phyloP scores from a whole-genome alignment of 2,888 invertebrate species.

The Arctia plantaginis region DNA sequence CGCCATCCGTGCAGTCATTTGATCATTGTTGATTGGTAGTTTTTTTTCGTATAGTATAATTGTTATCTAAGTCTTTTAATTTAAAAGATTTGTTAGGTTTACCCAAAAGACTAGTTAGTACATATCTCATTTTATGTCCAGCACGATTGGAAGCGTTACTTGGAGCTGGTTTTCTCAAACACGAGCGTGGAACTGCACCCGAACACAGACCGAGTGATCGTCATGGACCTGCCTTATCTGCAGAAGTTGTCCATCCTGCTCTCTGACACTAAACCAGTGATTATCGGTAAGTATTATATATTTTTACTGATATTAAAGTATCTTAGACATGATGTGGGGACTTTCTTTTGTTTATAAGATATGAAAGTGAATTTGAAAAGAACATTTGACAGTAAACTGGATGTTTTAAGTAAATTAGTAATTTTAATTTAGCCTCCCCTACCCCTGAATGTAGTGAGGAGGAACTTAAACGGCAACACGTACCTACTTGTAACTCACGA shows the following conservation, averaged over 20 bases:
- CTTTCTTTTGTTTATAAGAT: not conserved
- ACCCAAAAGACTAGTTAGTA: not conserved
- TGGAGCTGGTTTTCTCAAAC: slow-evolving; percentile 86
- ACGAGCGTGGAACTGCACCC: slow-evolving; percentile 85
- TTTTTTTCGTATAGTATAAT: no score
- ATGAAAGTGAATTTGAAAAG: not conserved
- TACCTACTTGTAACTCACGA: no score
- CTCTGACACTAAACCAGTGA: slow-evolving; percentile 80
- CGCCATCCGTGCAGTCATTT: no score
- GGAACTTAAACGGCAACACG: no score
- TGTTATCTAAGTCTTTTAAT: no score
- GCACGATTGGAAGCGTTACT: slow-evolving; percentile 89
- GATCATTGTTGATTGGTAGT: no score
- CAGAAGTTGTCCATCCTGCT: slow-evolving; percentile 87
- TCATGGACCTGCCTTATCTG: slow-evolving; percentile 89
- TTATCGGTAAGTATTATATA: slow-evolving; percentile 80
- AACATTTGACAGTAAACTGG: not conserved
- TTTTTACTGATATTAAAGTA: not conserved
- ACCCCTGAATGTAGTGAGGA: no score
- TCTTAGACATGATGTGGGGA: no score
- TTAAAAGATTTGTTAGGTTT: no score
- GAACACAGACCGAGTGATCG: slow-evolving; percentile 86
- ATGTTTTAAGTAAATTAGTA: no score
- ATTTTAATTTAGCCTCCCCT: no score
- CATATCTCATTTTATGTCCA: slow-evolving; percentile 49